phyloP scores from a whole-genome alignment of 2,113 vertebrate genomes.

The Phalacrocorax pelagicus region DNA sequence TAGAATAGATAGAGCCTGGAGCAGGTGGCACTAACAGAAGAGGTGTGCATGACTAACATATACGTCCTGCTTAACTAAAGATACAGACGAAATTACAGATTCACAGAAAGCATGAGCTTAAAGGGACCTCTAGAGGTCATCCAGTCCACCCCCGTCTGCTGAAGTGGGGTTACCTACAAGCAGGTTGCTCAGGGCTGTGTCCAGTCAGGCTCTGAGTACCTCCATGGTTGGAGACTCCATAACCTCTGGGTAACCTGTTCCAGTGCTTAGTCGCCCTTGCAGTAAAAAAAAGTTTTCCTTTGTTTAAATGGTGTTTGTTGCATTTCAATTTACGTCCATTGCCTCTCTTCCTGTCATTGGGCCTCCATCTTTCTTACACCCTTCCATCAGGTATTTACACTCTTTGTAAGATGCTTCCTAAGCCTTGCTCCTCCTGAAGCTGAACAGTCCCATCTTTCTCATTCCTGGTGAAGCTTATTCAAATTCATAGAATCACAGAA shows the following conservation, averaged over 20 bases:
- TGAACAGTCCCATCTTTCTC: not conserved
- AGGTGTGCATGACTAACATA: not conserved
- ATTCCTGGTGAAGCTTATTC: not conserved
- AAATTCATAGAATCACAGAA: not conserved
- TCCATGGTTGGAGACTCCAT: not conserved
- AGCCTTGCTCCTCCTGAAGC: not conserved
- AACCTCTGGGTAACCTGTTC: not conserved
- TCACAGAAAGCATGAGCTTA: not conserved
- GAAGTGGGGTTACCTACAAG: not conserved
- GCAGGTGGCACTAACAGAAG: constrained; percentile 3
- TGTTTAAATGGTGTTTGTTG: not conserved
- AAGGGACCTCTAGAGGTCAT: not conserved
- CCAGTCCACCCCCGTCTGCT: not conserved
- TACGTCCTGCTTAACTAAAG: not conserved
- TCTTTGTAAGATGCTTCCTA: not conserved
- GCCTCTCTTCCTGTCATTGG: not conserved
- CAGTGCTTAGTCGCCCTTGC: not conserved
- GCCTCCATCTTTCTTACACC: not conserved
- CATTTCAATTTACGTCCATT: not conserved
- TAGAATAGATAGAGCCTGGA: constrained; percentile 15
- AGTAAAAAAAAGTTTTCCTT: not conserved
- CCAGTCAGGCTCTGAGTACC: not conserved
- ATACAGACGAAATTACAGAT: not conserved
- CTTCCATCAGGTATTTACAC: not conserved
- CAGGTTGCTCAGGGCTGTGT: not conserved